These are phyloP conservation scores for Rhinoderma darwinii DNA, from an alignment of 2,113 vertebrate species.

Conservation along the genomic window DNA sequence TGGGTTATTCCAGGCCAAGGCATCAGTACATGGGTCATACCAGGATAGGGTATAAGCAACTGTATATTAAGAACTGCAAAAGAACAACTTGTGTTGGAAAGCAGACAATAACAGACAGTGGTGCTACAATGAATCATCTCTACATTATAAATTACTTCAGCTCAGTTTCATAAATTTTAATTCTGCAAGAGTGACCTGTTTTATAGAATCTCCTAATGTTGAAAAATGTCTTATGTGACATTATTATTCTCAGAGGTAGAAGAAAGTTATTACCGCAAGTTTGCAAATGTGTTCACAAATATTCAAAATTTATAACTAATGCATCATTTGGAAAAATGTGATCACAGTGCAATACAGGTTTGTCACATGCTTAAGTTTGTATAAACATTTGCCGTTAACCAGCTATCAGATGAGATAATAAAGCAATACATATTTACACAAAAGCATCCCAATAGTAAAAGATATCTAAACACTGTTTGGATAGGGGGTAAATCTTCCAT, in stretches of 20 bases:
- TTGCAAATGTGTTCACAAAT: slow-evolving; percentile 6
- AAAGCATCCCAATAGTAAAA: too few relatives aligned
- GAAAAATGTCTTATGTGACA: slow-evolving; percentile 27
- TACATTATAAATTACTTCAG: slow-evolving; percentile 17
- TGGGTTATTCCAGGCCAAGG: neutral
- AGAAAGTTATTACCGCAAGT: neutral
- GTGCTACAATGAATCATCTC: slow-evolving; percentile 11
- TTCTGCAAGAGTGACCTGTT: slow-evolving; percentile 18
- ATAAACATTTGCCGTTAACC: too few relatives aligned
- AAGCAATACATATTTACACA: too few relatives aligned
- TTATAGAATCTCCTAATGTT: slow-evolving; percentile 17
- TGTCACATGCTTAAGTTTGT: neutral
- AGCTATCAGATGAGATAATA: too few relatives aligned
- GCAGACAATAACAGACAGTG: neutral
- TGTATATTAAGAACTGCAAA: neutral
- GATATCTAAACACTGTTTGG: too few relatives aligned
- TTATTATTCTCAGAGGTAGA: slow-evolving; percentile 16
- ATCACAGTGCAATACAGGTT: neutral
- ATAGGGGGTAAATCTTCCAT: too few relatives aligned
- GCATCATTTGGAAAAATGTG: neutral
- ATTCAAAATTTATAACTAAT: neutral
- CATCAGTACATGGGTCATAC: neutral
- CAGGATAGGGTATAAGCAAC: too few relatives aligned
- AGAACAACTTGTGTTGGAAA: neutral
- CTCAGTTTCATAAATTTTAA: slow-evolving; percentile 26